Evolutionary conservation across 2,113 vertebrate species (phyloP).

Genomic region (Kryptolebias marmoratus): DNA sequence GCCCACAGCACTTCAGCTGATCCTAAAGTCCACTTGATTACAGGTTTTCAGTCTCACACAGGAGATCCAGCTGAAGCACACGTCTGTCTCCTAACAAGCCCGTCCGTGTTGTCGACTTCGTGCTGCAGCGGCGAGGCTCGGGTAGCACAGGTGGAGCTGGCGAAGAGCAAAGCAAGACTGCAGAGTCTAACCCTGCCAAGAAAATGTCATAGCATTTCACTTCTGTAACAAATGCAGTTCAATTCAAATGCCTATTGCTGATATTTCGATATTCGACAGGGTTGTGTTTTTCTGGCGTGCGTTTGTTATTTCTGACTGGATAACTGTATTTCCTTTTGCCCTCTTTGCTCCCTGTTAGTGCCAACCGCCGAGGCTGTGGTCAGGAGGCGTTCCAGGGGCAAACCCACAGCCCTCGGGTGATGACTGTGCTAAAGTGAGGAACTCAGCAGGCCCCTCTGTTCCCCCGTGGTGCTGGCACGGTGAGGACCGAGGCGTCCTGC

Average conservation of each 20-base stretch:
- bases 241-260: too few relatives aligned
- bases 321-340: slow-evolving; percentile 42
- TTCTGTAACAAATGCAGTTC: too few relatives aligned
- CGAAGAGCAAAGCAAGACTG: slow-evolving; percentile 24
- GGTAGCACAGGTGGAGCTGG: slow-evolving; percentile 21
- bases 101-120: slow-evolving; percentile 18
- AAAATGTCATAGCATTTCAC: too few relatives aligned
- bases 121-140: slow-evolving; percentile 22
- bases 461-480: slow-evolving; percentile 75
- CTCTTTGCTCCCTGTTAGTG: slow-evolving; percentile 48
- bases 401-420: slow-evolving; percentile 69
- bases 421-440: slow-evolving; percentile 70
- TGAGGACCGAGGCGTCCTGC: slow-evolving; percentile 73
- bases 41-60: slow-evolving; percentile 21
- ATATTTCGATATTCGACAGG: not conserved
- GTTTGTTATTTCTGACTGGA: slow-evolving; percentile 27
- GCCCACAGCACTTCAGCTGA: slow-evolving; percentile 41
- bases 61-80: slow-evolving; percentile 7
- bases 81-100: slow-evolving; percentile 42
- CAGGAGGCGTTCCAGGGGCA: slow-evolving; percentile 73
- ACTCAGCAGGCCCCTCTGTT: slow-evolving; percentile 68
- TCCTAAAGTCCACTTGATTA: slow-evolving; percentile 52
- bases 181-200: slow-evolving; percentile 3
- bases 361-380: slow-evolving; percentile 69
- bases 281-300: slow-evolving; percentile 3